Base-by-base conservation (phyloP, 2,113 vertebrate species). In the Heterocephalus glaber region DNA sequence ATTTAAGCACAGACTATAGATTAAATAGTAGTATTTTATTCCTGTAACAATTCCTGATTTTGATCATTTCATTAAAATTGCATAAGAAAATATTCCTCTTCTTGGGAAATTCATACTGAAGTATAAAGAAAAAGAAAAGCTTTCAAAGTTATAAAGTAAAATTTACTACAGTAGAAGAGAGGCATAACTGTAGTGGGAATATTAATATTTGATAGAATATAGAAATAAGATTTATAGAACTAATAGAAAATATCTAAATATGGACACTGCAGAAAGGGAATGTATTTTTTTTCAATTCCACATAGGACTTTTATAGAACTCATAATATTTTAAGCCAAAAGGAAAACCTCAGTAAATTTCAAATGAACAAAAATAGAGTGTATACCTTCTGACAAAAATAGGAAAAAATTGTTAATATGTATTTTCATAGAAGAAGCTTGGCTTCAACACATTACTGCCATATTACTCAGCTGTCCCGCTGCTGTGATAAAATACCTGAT, bases 141-240 rank as follows among this genome's bases (percentile, higher is more conserved):
- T 93, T 89, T 70, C 11, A 49, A 92, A 92, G 41, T 86, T 85
- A 81, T 9, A 68, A 92, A 19, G 9, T 56, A 6, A 96, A 93
- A 86, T 86, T 33, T 76, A 26, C 38, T 38, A 20, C 7, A 74
- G 24, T 49, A 85, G n/a, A 52, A 28, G 10, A 87, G 41, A 65
- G 16, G 26, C 5, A 86, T 58, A 94, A 74, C 7, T 92, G 56
- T 11, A 47, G 2, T 41, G 24, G 28, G 4, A 76, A 68, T 61
- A 16, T 68, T 86, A 88, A 14, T 49, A 90, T 60, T 70, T 92
- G 28, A 56, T 35, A 89, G 17, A 82, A 66, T 38, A 66, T 7
- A 80, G 9, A 94, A 68, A 44, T 83, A 41, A 77, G 35, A 35
- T 60, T 66, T 60, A 30, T 68, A 35, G 60, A 90, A 68, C 11